Evolutionary conservation across 92 coral and sea anemone genomes (phyloP).

Genomic region (Bergia sp.): DNA sequence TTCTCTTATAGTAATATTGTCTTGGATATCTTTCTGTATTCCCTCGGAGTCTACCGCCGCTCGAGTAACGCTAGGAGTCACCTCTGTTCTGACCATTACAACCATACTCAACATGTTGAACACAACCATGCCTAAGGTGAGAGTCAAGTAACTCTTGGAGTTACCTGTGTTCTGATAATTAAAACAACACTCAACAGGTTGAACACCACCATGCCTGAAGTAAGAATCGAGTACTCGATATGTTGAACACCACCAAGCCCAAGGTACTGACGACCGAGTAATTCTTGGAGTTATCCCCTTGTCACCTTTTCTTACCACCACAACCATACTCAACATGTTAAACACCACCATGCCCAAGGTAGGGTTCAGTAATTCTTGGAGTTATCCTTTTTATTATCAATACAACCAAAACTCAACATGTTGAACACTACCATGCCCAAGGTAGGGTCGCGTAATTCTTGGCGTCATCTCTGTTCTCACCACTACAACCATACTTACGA

Average conservation of each 20-base stretch:
- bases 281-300: neutral
- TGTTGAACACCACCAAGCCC: conserved; percentile 95
- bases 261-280: conserved; percentile 62
- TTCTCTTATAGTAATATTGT: conserved; percentile 90
- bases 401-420: conserved; percentile 69
- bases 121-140: conserved; percentile 98
- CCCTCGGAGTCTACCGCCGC: conserved; percentile 98
- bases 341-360: conserved; percentile 99
- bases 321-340: conserved; percentile 90
- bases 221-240: conserved; percentile 77
- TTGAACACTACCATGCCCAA: conserved; percentile 89
- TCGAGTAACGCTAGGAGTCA: conserved; percentile 92
- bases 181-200: conserved; percentile 91
- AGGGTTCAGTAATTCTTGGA: neutral
- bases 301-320: conserved; percentile 91
- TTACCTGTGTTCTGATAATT: conserved; percentile 88
- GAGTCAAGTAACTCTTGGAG: conserved; percentile 80
- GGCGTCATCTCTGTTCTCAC: conserved; percentile 94
- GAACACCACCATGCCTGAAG: conserved; percentile 95
- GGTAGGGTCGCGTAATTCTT: conserved; percentile 84
- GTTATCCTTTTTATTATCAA: neutral
- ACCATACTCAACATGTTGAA: conserved; percentile 91
- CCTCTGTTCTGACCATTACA: conserved; percentile 92
- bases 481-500: conserved; percentile 85
- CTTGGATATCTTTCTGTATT: conserved; percentile 99